Evolutionary conservation across 2,888 invertebrate species (phyloP).

Genomic region (Dyspetes luteomarginatus): DNA sequence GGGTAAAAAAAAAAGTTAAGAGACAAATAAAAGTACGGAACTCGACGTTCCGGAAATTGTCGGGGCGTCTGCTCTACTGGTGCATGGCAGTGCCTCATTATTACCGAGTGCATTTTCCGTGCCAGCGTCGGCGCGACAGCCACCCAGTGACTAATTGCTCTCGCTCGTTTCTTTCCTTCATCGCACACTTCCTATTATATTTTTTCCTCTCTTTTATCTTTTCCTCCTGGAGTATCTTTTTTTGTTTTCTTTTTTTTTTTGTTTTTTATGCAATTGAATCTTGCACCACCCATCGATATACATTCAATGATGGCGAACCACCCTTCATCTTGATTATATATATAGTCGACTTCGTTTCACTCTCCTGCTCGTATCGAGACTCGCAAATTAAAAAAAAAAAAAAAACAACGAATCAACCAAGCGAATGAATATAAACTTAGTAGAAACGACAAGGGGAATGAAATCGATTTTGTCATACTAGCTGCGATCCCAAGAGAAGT

Average conservation of each 20-base stretch:
- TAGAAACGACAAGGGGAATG: neutral
- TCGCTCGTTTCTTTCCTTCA: slow-evolving; percentile 41
- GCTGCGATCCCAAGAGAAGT: slow-evolving; percentile 20
- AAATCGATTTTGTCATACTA: slow-evolving; percentile 49
- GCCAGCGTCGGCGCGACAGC: slow-evolving; percentile 21
- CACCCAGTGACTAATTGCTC: slow-evolving; percentile 74
- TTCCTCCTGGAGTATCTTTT: neutral
- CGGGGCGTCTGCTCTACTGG: slow-evolving; percentile 45
- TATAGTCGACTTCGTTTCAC: slow-evolving; percentile 24
- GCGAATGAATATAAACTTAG: slow-evolving; percentile 31
- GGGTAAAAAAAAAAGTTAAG: slow-evolving; percentile 31
- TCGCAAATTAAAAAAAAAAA: slow-evolving; percentile 7
- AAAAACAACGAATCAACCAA: slow-evolving; percentile 16
- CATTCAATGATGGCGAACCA: slow-evolving; percentile 21
- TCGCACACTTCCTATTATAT: slow-evolving; percentile 27
- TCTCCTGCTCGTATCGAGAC: slow-evolving; percentile 38
- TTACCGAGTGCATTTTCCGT: slow-evolving; percentile 72
- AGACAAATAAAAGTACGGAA: slow-evolving; percentile 48
- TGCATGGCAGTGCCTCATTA: slow-evolving; percentile 57
- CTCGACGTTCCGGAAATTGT: slow-evolving; percentile 72
- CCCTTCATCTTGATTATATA: slow-evolving; percentile 11
- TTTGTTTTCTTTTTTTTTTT: slow-evolving; percentile 10
- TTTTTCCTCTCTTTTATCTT: neutral
- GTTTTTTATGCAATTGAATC: slow-evolving; percentile 19
- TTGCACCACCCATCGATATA: slow-evolving; percentile 19